phyloP scores from a whole-genome alignment of 2,888 invertebrate genomes.

The Caradrina clavipalpis region DNA sequence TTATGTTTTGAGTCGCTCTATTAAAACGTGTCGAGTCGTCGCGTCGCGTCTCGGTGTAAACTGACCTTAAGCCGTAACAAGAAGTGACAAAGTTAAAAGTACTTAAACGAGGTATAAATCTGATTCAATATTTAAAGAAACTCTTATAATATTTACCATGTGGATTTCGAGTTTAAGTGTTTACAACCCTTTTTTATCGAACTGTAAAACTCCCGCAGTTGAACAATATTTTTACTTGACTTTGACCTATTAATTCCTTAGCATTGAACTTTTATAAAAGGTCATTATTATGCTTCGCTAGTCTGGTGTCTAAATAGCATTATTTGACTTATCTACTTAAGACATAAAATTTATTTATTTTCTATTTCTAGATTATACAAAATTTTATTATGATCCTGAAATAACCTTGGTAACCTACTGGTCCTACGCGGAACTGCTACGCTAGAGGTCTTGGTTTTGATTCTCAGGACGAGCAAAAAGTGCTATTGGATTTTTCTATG shows the following conservation, averaged over 20 bases:
- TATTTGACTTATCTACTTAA: too few relatives aligned
- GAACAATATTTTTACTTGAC: constrained; percentile 4
- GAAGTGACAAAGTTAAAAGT: constrained; percentile 10
- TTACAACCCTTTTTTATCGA: constrained; percentile 8
- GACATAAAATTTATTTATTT: too few relatives aligned
- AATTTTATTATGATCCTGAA: too few relatives aligned
- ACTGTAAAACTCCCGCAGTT: not conserved
- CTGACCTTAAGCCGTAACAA: not conserved
- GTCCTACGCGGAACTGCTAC: too few relatives aligned
- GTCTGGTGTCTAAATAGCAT: too few relatives aligned
- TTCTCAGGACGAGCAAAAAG: too few relatives aligned
- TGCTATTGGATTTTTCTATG: too few relatives aligned
- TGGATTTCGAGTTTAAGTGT: constrained; percentile 10
- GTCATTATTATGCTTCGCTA: not conserved
- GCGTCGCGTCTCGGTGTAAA: too few relatives aligned
- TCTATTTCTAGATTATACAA: too few relatives aligned
- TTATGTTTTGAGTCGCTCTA: too few relatives aligned
- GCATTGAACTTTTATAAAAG: not conserved
- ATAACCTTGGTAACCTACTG: not conserved
- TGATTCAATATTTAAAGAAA: constrained; percentile 34
- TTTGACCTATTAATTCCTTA: constrained; percentile 6
- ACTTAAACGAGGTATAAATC: constrained; percentile 2
- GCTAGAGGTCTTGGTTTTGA: too few relatives aligned
- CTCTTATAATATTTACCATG: constrained; percentile 22
- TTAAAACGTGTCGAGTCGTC: too few relatives aligned